Base-by-base conservation (phyloP, 1,140 invertebrate species). In the Drosophila guanche region DNA sequence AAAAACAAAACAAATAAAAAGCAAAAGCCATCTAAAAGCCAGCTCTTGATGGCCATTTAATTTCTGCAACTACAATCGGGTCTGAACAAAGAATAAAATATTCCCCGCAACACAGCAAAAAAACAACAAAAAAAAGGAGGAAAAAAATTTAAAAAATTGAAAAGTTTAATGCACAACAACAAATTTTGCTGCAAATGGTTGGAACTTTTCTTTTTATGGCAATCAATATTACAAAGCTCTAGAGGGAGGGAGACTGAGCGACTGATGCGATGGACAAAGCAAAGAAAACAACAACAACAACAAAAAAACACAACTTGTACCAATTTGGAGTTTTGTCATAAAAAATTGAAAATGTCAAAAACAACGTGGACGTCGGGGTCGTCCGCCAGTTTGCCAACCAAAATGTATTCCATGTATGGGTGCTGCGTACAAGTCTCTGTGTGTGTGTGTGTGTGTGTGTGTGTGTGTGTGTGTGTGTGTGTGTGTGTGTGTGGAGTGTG, bases 261-360 rank as follows among this genome's bases (percentile, higher is more conserved):
- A 46, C 40, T 8, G 47, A 33, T 8, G 29, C 8, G 29, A 33
- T 33, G 29, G 25, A 27, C 5, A 27, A 6, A 20, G 16, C 16
- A 47, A 41, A 29, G 27, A n/a, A 12, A 47, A n/a, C n/a, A n/a
- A n/a, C n/a, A n/a, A n/a, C n/a, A n/a, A n/a, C n/a, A 61, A 42
- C 27, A 43, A 57, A 29, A 23, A 45, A 66, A 61, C 69, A 72
- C 63, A 86, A 69, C 51, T 84, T 85, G 68, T 63, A 57, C 77
- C 81, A 86, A 85, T 85, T 85, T 86, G 76, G 73, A 86, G 77
- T 77, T 81, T 85, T 70, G 78, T 86, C 78, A 88, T 86, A 86
- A 86, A 86, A 86, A 86, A 86, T 86, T 86, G 81, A 88, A 86
- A 86, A 88, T 86, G 81, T 86, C 81, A 83, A 79, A 86, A 88